A percentile compares a stretch with the other conserved stretches of the same genome.
These are phyloP conservation scores for Cryptoprocta ferox DNA, from an alignment of 2,797 vertebrate genomes.

Conservation along the genomic window DNA sequence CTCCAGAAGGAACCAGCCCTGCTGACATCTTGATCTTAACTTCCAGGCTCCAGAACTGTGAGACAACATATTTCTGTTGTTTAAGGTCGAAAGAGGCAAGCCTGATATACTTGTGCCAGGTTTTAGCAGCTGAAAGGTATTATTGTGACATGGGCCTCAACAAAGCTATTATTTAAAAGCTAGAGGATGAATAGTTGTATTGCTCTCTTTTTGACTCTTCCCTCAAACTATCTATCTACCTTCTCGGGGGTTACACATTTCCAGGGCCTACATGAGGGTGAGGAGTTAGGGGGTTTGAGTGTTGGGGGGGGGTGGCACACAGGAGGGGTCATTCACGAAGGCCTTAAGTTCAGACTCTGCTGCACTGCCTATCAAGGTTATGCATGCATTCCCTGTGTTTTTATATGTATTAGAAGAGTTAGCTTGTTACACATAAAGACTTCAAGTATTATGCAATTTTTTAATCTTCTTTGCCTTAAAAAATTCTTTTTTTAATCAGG, in stretches of 20 bases:
- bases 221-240: not conserved
- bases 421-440: not conserved
- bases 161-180: not conserved
- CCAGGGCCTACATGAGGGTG: not conserved
- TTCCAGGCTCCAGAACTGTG: not conserved
- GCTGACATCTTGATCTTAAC: not conserved
- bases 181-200: not conserved
- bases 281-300: too few relatives aligned
- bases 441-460: not conserved
- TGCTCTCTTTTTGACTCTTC: not conserved
- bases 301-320: not conserved
- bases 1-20: not conserved
- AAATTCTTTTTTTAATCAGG: not conserved
- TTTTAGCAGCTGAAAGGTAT: not conserved
- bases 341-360: not conserved
- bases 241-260: not conserved
- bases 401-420: not conserved
- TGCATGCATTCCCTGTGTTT: not conserved
- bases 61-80: not conserved
- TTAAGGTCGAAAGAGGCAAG: not conserved
- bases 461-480: not conserved
- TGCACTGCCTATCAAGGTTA: not conserved
- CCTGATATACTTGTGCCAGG: not conserved
- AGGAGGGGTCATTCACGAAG: not conserved
- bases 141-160: not conserved